phyloP scores from a whole-genome alignment of 2,797 vertebrate species.

The Cuniculus paca region DNA sequence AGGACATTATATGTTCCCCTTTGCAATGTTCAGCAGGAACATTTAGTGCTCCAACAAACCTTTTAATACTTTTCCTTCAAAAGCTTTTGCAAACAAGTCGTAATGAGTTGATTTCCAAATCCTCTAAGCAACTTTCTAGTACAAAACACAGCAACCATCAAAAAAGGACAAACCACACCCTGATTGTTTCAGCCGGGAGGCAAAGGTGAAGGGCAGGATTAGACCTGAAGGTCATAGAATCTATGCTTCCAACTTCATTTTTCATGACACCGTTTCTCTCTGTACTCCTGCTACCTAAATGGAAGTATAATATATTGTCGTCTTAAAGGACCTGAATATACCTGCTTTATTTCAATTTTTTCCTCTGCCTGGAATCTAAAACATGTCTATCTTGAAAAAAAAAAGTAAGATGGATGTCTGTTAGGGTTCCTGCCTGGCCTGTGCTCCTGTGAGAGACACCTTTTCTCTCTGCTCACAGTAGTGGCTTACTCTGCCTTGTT shows the following conservation, averaged over 20 bases:
- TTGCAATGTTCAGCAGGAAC: constrained; percentile 21
- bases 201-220: neutral
- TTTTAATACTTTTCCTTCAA: neutral
- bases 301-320: neutral
- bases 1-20: constrained; percentile 42
- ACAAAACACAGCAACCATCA: constrained; percentile 31
- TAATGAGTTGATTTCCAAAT: constrained; percentile 71
- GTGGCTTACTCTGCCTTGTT: neutral
- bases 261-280: neutral
- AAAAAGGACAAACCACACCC: constrained; percentile 45
- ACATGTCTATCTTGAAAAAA: neutral
- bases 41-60: neutral
- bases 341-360: neutral
- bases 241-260: neutral
- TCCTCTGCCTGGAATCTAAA: neutral
- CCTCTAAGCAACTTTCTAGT: neutral
- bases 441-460: neutral
- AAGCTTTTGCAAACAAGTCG: constrained; percentile 63
- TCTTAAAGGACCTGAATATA: neutral
- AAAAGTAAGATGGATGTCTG: neutral
- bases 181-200: neutral
- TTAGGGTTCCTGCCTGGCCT: neutral
- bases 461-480: neutral
- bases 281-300: neutral
- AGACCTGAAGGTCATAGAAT: neutral